These are phyloP conservation scores for Psephotus haematonotus DNA, from an alignment of 2,113 vertebrate species.

Conservation along the genomic window DNA sequence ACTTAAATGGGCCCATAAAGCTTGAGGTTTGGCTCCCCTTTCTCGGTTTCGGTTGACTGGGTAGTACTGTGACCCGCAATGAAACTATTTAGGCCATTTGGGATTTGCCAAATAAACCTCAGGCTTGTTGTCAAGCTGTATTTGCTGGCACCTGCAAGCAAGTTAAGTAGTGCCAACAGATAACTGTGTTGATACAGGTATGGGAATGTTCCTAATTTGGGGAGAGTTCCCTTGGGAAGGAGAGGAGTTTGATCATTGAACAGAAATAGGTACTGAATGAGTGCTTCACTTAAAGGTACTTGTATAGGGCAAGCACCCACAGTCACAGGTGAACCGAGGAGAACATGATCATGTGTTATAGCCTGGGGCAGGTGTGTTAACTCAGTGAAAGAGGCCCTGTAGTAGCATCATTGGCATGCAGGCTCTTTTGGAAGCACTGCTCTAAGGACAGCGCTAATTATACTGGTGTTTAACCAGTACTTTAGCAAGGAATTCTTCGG, in stretches of 20 bases:
- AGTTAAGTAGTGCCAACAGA: conserved; percentile 4
- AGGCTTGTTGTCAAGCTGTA: conserved; percentile 22
- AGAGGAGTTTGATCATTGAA: neutral
- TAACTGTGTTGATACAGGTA: neutral
- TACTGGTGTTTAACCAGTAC: neutral
- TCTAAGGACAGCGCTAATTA: neutral
- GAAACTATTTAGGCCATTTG: neutral
- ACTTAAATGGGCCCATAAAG: neutral
- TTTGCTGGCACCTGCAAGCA: conserved; percentile 2
- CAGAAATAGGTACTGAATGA: neutral
- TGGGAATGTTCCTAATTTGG: neutral
- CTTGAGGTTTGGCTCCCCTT: conserved; percentile 53
- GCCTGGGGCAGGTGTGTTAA: neutral
- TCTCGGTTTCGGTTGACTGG: neutral
- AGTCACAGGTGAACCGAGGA: neutral
- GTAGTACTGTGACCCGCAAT: conserved; percentile 3
- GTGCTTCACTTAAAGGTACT: neutral
- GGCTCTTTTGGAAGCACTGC: neutral
- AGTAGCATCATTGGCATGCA: neutral
- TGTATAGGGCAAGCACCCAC: neutral
- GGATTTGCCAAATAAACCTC: conserved; percentile 30
- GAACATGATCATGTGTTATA: fast-evolving
- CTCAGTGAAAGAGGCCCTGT: neutral
- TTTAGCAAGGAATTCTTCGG: neutral
- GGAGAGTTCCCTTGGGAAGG: neutral